phyloP scores from a whole-genome alignment of 2,888 invertebrate genomes.

The Hirtodrosophila trivittata region DNA sequence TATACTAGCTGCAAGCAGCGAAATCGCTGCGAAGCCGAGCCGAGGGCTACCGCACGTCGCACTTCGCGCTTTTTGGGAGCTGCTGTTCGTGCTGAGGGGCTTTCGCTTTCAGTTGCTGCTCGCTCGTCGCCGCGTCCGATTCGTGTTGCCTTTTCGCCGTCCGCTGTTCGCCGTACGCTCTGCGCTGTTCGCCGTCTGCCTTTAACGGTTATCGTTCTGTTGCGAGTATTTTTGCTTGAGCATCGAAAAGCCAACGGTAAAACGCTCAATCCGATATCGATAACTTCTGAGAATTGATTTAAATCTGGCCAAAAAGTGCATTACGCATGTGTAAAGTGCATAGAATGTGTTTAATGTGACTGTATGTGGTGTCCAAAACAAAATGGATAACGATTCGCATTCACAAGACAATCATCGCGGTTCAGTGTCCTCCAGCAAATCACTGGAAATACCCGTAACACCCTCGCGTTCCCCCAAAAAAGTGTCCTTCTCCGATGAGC shows the following conservation, averaged over 20 bases:
- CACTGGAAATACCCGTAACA: slow-evolving; percentile 80
- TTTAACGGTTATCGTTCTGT: slow-evolving; percentile 21
- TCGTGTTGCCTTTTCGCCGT: slow-evolving; percentile 63
- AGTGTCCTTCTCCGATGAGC: slow-evolving; percentile 83
- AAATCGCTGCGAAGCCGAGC: slow-evolving; percentile 36
- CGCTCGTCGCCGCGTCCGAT: slow-evolving; percentile 80
- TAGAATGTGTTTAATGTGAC: slow-evolving; percentile 11
- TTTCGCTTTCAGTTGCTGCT: slow-evolving; percentile 82
- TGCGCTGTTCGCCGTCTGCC: slow-evolving; percentile 25
- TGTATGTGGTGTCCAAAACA: slow-evolving; percentile 4
- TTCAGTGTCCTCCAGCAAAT: slow-evolving; percentile 81
- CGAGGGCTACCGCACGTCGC: slow-evolving; percentile 45
- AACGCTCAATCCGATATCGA: slow-evolving; percentile 23
- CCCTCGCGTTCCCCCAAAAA: slow-evolving; percentile 82
- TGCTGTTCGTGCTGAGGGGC: slow-evolving; percentile 59
- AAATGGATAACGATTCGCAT: slow-evolving; percentile 56
- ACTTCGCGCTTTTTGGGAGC: slow-evolving; percentile 44
- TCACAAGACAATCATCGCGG: slow-evolving; percentile 76
- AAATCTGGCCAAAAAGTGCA: slow-evolving; percentile 17
- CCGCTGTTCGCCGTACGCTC: slow-evolving; percentile 19
- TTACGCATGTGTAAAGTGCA: slow-evolving; percentile 13
- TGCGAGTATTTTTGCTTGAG: neutral
- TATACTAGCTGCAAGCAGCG: slow-evolving; percentile 4
- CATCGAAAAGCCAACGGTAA: slow-evolving; percentile 48
- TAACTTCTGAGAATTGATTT: slow-evolving; percentile 25